Conservation (phyloP, 2,888 invertebrate species). For the Drosophila koepferae region DNA sequence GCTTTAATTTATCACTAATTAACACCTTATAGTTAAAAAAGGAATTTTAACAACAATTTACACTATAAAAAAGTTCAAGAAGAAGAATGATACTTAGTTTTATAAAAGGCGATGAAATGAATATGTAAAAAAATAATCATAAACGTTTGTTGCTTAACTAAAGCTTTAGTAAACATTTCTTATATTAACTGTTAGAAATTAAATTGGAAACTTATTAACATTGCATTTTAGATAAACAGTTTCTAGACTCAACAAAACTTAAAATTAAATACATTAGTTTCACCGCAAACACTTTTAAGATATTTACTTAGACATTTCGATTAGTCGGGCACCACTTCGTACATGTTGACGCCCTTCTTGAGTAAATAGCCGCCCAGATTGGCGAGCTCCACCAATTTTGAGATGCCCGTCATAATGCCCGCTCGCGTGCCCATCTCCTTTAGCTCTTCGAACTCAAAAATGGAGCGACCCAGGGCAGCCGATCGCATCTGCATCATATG, state of each 20-base stretch:
- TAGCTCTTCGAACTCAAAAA: constrained; percentile 92
- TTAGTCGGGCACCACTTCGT: constrained; percentile 87
- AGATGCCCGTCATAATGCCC: constrained; percentile 87
- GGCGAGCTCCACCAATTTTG: constrained; percentile 90
- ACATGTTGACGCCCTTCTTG: constrained; percentile 91
- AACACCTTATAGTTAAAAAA: neutral
- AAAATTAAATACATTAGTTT: constrained; percentile 24
- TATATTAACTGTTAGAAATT: constrained; percentile 1
- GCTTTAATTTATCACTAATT: neutral
- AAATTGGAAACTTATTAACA: constrained; percentile 15
- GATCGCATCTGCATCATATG: constrained; percentile 89
- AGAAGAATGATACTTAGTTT: neutral
- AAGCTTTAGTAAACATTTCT: constrained; percentile 24
- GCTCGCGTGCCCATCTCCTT: constrained; percentile 89
- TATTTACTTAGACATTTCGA: constrained; percentile 44
- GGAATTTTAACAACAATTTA: neutral
- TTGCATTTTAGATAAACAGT: neutral
- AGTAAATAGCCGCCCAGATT: constrained; percentile 94
- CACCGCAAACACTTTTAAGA: constrained; percentile 33
- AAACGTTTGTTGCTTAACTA: constrained; percentile 1
- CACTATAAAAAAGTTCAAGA: no score
- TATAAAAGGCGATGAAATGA: neutral
- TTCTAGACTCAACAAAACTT: constrained; percentile 11
- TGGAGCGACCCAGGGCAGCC: constrained; percentile 88
- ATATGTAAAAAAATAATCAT: neutral